Conservation (phyloP, 1,140 invertebrate species). For the Lordiphosa mommai region DNA sequence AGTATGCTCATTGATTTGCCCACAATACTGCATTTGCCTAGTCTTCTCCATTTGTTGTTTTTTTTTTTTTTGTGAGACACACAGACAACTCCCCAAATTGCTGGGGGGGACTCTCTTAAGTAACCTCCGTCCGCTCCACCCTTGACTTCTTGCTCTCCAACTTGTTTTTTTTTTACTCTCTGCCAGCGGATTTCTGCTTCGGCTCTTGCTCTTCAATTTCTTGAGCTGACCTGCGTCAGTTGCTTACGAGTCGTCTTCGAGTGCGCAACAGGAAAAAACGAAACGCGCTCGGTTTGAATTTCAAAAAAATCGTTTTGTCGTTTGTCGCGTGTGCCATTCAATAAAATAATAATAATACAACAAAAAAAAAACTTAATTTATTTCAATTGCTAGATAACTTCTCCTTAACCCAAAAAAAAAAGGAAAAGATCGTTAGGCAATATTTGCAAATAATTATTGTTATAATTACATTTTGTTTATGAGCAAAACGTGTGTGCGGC, state of each 20-base stretch:
- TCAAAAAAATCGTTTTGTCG: conserved; percentile 27
- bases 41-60: neutral
- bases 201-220: conserved; percentile 7
- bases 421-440: conserved; percentile 8
- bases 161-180: conserved; percentile 17
- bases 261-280: conserved; percentile 58
- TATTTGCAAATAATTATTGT: conserved; percentile 4
- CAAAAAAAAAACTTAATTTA: conserved; percentile 15
- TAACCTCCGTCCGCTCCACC: neutral
- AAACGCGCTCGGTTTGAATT: conserved; percentile 35
- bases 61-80: neutral
- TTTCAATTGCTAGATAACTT: conserved; percentile 21
- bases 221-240: conserved; percentile 44
- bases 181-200: neutral
- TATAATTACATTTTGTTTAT: conserved; percentile 50
- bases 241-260: conserved; percentile 61
- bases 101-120: neutral
- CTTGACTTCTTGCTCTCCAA: neutral
- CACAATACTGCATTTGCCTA: conserved; percentile 18
- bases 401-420: neutral
- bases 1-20: conserved; percentile 66
- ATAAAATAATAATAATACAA: conserved; percentile 4
- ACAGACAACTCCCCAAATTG: conserved; percentile 1
- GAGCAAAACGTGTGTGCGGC: conserved; percentile 61
- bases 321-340: conserved; percentile 44